Evolutionary conservation across 2,797 vertebrate genomes (phyloP), one percentile per base, ranked within the genome.

Genomic region (Ctenosaura bakeri): DNA sequence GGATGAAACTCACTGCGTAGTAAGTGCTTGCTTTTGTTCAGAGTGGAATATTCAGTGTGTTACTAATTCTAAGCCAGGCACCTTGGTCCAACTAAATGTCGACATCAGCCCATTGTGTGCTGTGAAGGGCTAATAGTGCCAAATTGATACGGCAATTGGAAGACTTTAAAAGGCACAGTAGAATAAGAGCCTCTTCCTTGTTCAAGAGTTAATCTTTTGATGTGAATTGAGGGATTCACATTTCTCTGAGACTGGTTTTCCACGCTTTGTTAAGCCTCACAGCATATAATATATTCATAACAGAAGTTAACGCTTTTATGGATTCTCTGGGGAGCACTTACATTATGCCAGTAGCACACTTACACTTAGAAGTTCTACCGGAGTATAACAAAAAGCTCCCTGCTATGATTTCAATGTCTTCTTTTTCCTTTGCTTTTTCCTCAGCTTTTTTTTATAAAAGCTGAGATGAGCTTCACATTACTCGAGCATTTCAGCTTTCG

Each of bases 221-320:
- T 85, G 84, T 74, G 38, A 86, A 86, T 82, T 81, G 81, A 50
- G 54, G 69, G 59, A 83, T 76, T 83, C 56, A 82, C 24, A 1
- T 94, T 94, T 94, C 46, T 29, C 85, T 89, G 29, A 90, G n/a
- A 52, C n/a, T 84, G 32, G 2, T 88, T 94, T 92, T 22, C 13
- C 1, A 2, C 64, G 90, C 35, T 74, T 73, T 35, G 1, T 71
- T 89, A 52, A 74, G 90, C 10, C 89, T 14, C 26, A 22, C 8
- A 0, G 16, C 14, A 3, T 7, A 20, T 81, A 32, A 0, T 56
- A 86, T 56, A 32, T 89, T 91, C 90, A 90, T 73, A 46, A 69
- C 1, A 77, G 85, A 52, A 89, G 54, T 88, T 93, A 81, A 87
- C 86, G 87, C 80, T 94, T 92, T 35, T 86, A 13, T 64, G 1